Percentiles rank a stretch among this genome's conserved stretches.
phyloP scores from a whole-genome alignment of 2,888 invertebrate species.

The Nomada flava region DNA sequence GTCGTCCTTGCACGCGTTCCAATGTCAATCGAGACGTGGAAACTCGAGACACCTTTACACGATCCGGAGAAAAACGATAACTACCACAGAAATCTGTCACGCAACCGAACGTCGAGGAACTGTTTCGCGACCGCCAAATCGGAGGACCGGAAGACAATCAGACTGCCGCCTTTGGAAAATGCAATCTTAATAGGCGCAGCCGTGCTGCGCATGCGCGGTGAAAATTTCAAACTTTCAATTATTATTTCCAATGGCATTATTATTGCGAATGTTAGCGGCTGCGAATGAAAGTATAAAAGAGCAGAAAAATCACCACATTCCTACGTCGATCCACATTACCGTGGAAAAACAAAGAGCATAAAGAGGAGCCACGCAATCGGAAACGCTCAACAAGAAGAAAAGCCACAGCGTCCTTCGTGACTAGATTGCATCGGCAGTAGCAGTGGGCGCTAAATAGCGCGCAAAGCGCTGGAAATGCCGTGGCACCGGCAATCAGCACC shows the following conservation, averaged over 20 bases:
- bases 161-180: neutral
- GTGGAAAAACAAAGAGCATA: conserved; percentile 7
- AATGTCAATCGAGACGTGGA: conserved; percentile 57
- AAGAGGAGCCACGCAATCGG: conserved; percentile 35
- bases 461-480: conserved; percentile 61
- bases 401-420: conserved; percentile 31
- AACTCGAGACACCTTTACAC: conserved; percentile 37
- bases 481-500: conserved; percentile 39
- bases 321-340: conserved; percentile 13
- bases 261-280: neutral
- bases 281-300: neutral
- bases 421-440: conserved; percentile 13
- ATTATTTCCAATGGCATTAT: neutral
- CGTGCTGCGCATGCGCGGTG: neutral
- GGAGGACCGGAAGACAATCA: neutral
- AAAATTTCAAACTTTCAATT: neutral
- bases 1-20: conserved; percentile 47
- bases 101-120: conserved; percentile 17
- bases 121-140: conserved; percentile 1
- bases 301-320: neutral
- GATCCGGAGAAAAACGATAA: conserved; percentile 25
- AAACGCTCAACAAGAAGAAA: conserved; percentile 25
- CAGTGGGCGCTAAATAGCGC: conserved; percentile 49
- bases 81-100: neutral
- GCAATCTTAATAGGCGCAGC: neutral